Evolutionary conservation across 2,113 vertebrate species (phyloP).

Genomic region (Saguinus midas): DNA sequence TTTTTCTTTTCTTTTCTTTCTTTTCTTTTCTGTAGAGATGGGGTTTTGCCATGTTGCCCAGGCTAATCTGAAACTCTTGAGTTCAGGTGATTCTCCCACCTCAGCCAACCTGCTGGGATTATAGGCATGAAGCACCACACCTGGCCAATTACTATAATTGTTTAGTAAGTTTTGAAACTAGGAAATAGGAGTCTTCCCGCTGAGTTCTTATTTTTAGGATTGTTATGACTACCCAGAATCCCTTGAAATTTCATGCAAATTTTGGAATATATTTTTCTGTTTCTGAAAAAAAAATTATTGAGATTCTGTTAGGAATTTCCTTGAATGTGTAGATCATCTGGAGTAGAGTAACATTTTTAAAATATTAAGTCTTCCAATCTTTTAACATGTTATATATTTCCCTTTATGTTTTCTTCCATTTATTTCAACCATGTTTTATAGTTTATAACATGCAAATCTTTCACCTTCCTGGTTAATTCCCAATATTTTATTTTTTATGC

Average conservation of each 20-base stretch:
- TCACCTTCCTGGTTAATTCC: not conserved
- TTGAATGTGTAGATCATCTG: not conserved
- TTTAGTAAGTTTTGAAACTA: not conserved
- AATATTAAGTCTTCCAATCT: not conserved
- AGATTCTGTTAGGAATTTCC: not conserved
- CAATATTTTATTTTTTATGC: not conserved
- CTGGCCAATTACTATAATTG: not conserved
- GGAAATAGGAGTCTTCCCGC: not conserved
- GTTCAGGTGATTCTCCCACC: too few species aligned
- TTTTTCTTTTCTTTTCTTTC: too few species aligned
- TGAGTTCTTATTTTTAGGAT: not conserved
- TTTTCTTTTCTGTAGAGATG: too few species aligned
- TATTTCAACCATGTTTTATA: not conserved
- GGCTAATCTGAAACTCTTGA: too few species aligned
- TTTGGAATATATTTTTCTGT: not conserved
- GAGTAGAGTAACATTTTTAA: not conserved
- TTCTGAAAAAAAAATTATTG: not conserved
- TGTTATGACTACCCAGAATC: not conserved
- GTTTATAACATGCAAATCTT: not conserved
- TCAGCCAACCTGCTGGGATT: too few species aligned
- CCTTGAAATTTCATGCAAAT: not conserved
- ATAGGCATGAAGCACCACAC: too few species aligned
- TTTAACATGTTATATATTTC: not conserved
- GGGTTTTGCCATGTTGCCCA: too few species aligned
- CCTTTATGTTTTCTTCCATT: not conserved